These are phyloP conservation scores for Mesitornis unicolor DNA, from an alignment of 2,113 vertebrate species.

Conservation along the genomic window DNA sequence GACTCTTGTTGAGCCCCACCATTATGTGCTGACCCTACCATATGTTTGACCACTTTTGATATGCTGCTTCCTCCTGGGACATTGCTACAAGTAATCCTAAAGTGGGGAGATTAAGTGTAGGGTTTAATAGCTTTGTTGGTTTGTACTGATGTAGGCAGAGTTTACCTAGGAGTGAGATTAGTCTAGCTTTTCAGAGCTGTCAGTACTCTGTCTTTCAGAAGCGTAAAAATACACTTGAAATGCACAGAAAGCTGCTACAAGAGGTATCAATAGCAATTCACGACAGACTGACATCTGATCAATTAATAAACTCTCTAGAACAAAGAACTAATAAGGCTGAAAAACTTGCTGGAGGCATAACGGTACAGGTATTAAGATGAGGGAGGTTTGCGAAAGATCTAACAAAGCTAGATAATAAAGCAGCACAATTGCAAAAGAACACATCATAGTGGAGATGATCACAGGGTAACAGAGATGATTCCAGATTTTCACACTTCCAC, in stretches of 20 bases:
- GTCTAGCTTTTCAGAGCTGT: background rate
- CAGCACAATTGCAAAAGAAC: background rate
- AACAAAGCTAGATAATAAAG: background rate
- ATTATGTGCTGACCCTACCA: fast-evolving
- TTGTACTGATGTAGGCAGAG: background rate
- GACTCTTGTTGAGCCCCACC: fast-evolving
- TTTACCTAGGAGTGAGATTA: background rate
- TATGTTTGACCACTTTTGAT: background rate
- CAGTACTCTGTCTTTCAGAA: background rate
- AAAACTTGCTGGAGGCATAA: background rate
- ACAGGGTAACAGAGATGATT: background rate
- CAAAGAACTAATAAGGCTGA: background rate
- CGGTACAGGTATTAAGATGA: background rate
- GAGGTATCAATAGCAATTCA: background rate
- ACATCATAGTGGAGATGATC: background rate
- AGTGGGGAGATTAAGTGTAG: background rate
- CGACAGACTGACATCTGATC: background rate
- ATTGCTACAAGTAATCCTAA: background rate
- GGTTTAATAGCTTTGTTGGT: background rate
- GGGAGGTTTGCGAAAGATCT: background rate
- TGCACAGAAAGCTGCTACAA: background rate
- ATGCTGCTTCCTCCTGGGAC: background rate
- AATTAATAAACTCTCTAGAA: background rate
- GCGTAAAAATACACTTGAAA: background rate
- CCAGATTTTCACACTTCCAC: background rate